These are phyloP conservation scores for human (Homo sapiens) DNA, from an alignment of 2,113 vertebrate species.

Conservation along the genomic window DNA sequence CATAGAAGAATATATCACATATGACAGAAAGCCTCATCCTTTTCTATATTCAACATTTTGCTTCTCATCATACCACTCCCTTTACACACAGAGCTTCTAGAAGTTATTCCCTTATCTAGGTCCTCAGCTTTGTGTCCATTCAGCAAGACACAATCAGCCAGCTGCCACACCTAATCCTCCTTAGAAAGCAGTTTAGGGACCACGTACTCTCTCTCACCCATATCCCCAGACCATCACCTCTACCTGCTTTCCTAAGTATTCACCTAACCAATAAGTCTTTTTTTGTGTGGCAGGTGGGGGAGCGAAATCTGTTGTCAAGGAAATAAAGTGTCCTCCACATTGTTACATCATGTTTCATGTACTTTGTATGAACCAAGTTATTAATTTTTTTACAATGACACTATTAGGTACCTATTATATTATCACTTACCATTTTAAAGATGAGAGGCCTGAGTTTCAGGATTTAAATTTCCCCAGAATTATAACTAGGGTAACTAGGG, in stretches of 20 bases:
- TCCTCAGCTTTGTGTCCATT: neutral
- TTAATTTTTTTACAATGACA: neutral
- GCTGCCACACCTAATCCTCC: too few relatives aligned
- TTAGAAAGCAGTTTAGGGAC: neutral
- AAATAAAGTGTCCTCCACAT: neutral
- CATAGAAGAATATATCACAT: neutral
- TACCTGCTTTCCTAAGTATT: neutral
- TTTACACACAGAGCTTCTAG: neutral
- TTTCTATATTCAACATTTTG: neutral
- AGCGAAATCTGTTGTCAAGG: neutral
- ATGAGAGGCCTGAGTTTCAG: neutral
- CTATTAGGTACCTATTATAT: neutral
- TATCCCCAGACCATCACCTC: neutral
- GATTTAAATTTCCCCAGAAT: neutral
- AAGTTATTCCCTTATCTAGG: neutral
- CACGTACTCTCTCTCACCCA: rapidly evolving
- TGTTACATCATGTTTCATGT: neutral
- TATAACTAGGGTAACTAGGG: neutral
- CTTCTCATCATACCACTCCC: neutral
- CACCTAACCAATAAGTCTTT: neutral
- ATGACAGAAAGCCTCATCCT: neutral
- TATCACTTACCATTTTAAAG: neutral
- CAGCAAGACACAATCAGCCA: neutral
- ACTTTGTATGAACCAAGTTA: neutral
- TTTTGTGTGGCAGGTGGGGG: neutral